A percentile compares a stretch with the other conserved stretches of the same genome.
phyloP scores from a whole-genome alignment of 2,888 invertebrate species.

The Lithophane semibrunnea region DNA sequence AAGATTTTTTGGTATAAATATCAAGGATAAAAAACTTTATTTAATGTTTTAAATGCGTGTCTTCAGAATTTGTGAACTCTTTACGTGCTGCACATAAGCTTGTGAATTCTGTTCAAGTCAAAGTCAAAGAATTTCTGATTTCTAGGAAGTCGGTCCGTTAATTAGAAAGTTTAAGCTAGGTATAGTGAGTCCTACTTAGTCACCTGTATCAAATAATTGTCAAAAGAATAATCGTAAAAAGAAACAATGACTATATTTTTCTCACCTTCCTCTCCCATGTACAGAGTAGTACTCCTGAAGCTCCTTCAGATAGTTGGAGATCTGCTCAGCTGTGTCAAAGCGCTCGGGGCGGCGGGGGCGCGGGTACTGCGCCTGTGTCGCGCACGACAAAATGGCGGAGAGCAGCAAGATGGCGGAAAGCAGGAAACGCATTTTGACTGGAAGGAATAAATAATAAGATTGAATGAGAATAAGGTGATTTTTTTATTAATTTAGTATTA shows the following conservation, averaged over 20 bases:
- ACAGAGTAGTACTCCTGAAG: slow-evolving; percentile 87
- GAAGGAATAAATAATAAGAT: slow-evolving; percentile 30
- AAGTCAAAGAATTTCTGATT: neutral
- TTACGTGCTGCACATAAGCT: neutral
- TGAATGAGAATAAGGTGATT: neutral
- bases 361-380: slow-evolving; percentile 83
- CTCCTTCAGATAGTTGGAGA: slow-evolving; percentile 86
- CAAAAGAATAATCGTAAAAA: neutral
- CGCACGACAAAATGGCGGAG: slow-evolving; percentile 81
- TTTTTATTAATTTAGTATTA: neutral
- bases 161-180: neutral
- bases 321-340: slow-evolving; percentile 86
- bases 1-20: neutral
- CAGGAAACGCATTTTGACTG: slow-evolving; percentile 80
- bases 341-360: slow-evolving; percentile 88
- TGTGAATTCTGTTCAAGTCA: neutral
- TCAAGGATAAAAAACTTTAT: neutral
- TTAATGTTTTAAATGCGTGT: neutral
- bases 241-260: neutral
- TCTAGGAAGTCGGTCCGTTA: neutral
- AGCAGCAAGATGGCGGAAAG: slow-evolving; percentile 80
- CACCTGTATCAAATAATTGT: neutral
- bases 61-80: neutral
- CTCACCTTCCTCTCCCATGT: slow-evolving; percentile 85
- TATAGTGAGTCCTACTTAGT: neutral